Base-by-base conservation (phyloP, 2,888 invertebrate species). In the Gibbula magus region DNA sequence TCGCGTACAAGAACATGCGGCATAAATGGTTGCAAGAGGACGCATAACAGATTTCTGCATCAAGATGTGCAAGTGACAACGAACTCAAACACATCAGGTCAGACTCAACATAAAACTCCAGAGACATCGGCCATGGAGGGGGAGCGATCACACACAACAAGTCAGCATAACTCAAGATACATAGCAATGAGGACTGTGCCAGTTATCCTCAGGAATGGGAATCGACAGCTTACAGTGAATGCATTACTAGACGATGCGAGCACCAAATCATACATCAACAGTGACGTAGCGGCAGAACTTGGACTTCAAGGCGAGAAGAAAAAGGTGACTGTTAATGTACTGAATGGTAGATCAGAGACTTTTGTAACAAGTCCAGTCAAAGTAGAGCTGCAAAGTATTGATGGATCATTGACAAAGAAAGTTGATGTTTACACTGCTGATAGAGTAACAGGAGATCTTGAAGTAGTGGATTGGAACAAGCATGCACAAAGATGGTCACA, bases 241-340 rank as follows among this genome's bases (percentile, higher is more conserved):
- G 70, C 39, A 10, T 7, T 70, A 10, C 32, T 70, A 13, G 70
- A 70, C 13, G 70, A 70, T 10, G 32, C 35, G 0, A 25, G 70
- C n/a, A 70, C 70, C 18, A 70, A 70, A n/a, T 35, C 70, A 16
- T 70, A 70, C 70, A 32, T 70, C 3, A 70, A 70, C 20, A 18
- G 35, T 70, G 70, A 70, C n/a, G 8, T 8, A 54, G 54, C 54
- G 1, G 54, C 54, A 54, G n/a, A 54, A 54, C 54, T 54, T 54
- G 54, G 54, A 54, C 54, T 54, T 18, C 4, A 3, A 54, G 54
- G 54, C 2, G 54, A 54, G 18, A 54, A 54, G n/a, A 7, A 54
- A 18, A 54, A 54, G 54, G 54, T 54, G 2, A 54, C 54, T 20
- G 54, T 54, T 7, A 54, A 3, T 54, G 54, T 54, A 22, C 2